Evolutionary conservation across 2,113 vertebrate species (phyloP).

Genomic region (human (Homo sapiens)): GRCh38 chr16:4775001-4775500

Average conservation of each 20-base stretch:
- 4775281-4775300: not conserved
- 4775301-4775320: not conserved
- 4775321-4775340: not conserved
- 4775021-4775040: no score
- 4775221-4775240: not conserved
- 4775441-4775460: not conserved
- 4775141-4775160: not conserved
- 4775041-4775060: no score
- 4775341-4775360: not conserved
- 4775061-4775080: not conserved
- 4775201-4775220: not conserved
- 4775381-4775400: not conserved
- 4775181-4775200: not conserved
- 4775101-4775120: not conserved
- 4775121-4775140: not conserved
- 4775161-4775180: not conserved
- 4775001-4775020: no score
- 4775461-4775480: not conserved
- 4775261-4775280: not conserved
- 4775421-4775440: not conserved
- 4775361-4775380: not conserved
- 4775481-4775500: not conserved
- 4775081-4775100: not conserved
- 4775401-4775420: accelerated
- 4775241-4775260: not conserved